These are phyloP conservation scores for Pitta sordida DNA, from an alignment of 2,113 vertebrate genomes.

Conservation along the genomic window DNA sequence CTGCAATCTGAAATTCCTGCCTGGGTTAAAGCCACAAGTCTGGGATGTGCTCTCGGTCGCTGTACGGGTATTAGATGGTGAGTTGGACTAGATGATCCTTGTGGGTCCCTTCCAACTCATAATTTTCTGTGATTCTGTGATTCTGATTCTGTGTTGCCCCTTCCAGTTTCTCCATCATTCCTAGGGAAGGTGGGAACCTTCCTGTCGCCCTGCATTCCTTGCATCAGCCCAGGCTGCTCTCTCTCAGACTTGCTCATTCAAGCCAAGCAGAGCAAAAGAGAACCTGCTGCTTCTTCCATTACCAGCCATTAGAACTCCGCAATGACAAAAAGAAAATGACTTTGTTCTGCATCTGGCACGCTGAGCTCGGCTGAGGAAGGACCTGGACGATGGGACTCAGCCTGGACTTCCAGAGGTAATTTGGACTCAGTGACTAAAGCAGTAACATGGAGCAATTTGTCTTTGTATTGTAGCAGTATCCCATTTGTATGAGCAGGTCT, in stretches of 20 bases:
- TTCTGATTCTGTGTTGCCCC: no score
- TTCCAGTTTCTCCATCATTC: neutral
- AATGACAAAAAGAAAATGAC: neutral
- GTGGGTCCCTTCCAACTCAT: no score
- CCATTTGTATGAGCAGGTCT: neutral
- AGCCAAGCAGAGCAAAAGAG: neutral
- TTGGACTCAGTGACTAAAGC: neutral
- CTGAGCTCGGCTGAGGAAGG: neutral
- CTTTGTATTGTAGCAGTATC: neutral
- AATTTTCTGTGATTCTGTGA: no score
- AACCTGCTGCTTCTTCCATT: neutral
- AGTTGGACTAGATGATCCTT: no score
- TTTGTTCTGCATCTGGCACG: neutral
- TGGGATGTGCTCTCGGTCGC: no score
- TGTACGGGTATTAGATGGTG: no score
- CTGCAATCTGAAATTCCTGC: neutral
- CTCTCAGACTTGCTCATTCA: neutral
- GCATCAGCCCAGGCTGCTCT: neutral
- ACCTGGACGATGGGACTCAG: neutral
- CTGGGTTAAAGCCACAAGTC: no score
- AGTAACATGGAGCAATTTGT: neutral
- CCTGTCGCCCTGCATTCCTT: rapidly evolving
- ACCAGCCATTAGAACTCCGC: neutral
- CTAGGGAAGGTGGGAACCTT: neutral
- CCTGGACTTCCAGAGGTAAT: constrained; percentile 8